phyloP scores from a whole-genome alignment of 2,113 vertebrate genomes.

The Oreochromis aureus region DNA sequence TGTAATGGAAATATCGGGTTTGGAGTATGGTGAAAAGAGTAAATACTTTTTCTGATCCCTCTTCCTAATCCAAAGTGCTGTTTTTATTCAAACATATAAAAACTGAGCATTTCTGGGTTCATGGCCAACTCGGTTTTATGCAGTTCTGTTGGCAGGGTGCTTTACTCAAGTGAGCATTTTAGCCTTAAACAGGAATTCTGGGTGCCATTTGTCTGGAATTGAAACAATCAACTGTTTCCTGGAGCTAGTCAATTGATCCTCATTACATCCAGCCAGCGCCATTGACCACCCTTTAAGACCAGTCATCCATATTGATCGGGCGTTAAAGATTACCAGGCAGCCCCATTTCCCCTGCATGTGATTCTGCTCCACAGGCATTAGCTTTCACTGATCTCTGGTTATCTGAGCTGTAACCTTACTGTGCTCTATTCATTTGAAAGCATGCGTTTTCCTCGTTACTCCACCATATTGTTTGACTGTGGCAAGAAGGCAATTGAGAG shows the following conservation, averaged over 20 bases:
- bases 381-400: constrained; percentile 41
- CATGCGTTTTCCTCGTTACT: not conserved
- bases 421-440: not conserved
- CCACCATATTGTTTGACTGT: not conserved
- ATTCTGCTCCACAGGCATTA: not conserved
- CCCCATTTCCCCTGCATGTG: constrained; percentile 14
- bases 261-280: constrained; percentile 26
- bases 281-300: constrained; percentile 48
- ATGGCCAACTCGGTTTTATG: not conserved
- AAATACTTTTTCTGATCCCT: not conserved
- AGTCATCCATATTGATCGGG: constrained; percentile 43
- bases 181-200: not conserved
- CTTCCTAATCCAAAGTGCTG: not conserved
- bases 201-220: constrained; percentile 7
- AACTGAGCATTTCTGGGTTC: not conserved
- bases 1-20: not conserved
- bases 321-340: constrained; percentile 21
- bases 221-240: constrained; percentile 18
- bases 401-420: constrained; percentile 23
- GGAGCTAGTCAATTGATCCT: constrained; percentile 17
- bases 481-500: not conserved
- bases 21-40: not conserved
- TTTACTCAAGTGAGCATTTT: not conserved
- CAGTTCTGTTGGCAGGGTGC: not conserved
- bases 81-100: not conserved